Evolutionary conservation across 2,113 vertebrate genomes (phyloP), one percentile per base, ranked within the genome.

Genomic region (Colaptes auratus): DNA sequence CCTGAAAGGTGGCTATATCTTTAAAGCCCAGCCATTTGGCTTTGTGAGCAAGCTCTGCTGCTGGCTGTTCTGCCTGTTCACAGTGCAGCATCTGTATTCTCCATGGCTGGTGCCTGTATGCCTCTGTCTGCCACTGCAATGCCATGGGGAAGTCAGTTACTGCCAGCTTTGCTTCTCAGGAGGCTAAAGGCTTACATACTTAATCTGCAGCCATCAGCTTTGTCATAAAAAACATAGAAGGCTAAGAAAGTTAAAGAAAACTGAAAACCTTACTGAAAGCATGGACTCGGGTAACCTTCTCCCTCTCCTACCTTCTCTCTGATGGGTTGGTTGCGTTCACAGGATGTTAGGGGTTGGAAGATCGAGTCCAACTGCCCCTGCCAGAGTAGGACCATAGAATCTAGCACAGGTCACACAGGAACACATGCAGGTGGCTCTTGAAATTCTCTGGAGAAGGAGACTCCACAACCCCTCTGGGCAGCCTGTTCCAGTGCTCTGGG

Each of bases 111-210:
- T 31, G 0, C 53, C 67, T 36, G 28, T 55, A 23, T 1, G 0
- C 21, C 9, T 23, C 46, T 12, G 7, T 3, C 42, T 83, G 52
- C 23, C 14, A 1, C 12, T 74, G 58, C 67, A 56, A 1, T 17
- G 3, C 0, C 0, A 3, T 2, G 5, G 65, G 25, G 5, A 31
- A 33, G 30, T 9, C 21, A 15, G 4, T 7, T 52, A 17, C 56
- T 52, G 56, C 16, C 2, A 12, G 15, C 16, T 79, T 73, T 74
- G 9, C 65, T 74, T 56, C 69, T 76, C 27, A 17, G 60, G 71
- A 42, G 5, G 0, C 58, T 66, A 25, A 36, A 71, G 28, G 10
- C 31, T 86, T 89, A 15, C 7, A 10, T n/a, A 36, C 23, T 50
- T 55, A 33, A 42, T 53, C n/a, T 4, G 6, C 39, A 55, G 4